A percentile compares a stretch with the other conserved stretches of the same genome.
phyloP scores from a whole-genome alignment of 1,140 invertebrate genomes.

The Bombus waltoni region DNA sequence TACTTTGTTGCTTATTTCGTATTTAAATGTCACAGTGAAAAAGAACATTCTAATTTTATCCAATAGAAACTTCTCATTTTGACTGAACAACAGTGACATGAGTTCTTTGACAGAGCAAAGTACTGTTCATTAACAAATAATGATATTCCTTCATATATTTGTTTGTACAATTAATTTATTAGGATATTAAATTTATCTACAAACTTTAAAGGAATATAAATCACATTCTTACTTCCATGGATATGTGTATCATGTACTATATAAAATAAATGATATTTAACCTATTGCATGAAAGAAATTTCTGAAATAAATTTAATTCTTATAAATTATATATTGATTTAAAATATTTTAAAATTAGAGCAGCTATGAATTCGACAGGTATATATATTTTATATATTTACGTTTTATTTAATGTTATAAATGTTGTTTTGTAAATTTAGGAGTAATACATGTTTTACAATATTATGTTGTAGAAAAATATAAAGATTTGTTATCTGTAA shows the following conservation, averaged over 20 bases:
- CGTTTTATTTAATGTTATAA: neutral
- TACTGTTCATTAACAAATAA: neutral
- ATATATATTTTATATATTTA: neutral
- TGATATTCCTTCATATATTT: neutral
- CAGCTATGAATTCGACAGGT: conserved; percentile 32
- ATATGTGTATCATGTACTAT: neutral
- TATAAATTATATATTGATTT: neutral
- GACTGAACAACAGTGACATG: neutral
- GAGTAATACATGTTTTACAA: neutral
- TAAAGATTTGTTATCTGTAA: neutral
- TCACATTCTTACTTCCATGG: neutral
- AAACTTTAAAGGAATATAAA: neutral
- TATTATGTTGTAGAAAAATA: conserved; percentile 25
- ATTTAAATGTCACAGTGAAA: neutral
- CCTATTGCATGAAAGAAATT: neutral
- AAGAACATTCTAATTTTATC: neutral
- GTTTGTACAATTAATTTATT: neutral
- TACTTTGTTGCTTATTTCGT: neutral
- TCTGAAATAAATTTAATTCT: neutral
- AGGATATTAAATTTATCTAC: neutral
- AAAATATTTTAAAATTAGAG: neutral
- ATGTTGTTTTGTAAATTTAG: neutral
- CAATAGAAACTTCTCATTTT: conserved; percentile 3
- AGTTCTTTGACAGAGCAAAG: neutral
- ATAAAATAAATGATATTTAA: conserved; percentile 4